Evolutionary conservation across 2,797 vertebrate species (phyloP), one percentile per base, ranked within the genome.

Genomic region (Crax fasciolata): DNA sequence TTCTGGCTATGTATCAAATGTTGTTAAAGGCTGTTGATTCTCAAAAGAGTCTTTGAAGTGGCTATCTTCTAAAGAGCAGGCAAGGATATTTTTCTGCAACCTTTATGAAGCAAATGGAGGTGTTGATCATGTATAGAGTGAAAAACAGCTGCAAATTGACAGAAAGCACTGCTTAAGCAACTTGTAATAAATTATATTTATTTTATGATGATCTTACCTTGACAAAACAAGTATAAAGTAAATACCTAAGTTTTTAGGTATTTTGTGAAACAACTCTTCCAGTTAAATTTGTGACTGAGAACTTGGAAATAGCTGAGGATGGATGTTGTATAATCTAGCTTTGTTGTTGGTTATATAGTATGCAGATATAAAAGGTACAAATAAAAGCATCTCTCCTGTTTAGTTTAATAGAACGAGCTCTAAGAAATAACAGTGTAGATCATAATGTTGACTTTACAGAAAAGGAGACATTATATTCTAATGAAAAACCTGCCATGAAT

Each of bases 401-500:
- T 77, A 67, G 58, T 90, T 94, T 95, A 93, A 94, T 88, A 63
- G 43, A 61, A 88, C 89, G 51, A 96, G 80, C 67, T 96, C 76
- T 92, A 80, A 94, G 87, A 96, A 96, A 77, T 79, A 94, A 85
- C 79, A 77, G 89, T 74, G 41, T 83, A 77, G 91, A 96, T 97
- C 88, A 93, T 95, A 89, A 92, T 89, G 82, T 96, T 97, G 95
- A 96, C 93, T 96, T 96, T 94, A 94, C 38, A 39, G 73, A 52
- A 97, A 97, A 97, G 85, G 78, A 96, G 82, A 79, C 77, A 74
- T 97, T 95, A 85, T 76, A 83, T 86, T 83, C 76, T 94, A 96
- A 97, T 97, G 94, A 97, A 95, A 97, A 96, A 65, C 82, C 66
- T 90, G 46, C 81, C 75, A 93, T 95, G 91, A 97, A 95, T 97